Conservation (phyloP, 23 tunicate genomes). For the Diplosoma virens region DNA sequence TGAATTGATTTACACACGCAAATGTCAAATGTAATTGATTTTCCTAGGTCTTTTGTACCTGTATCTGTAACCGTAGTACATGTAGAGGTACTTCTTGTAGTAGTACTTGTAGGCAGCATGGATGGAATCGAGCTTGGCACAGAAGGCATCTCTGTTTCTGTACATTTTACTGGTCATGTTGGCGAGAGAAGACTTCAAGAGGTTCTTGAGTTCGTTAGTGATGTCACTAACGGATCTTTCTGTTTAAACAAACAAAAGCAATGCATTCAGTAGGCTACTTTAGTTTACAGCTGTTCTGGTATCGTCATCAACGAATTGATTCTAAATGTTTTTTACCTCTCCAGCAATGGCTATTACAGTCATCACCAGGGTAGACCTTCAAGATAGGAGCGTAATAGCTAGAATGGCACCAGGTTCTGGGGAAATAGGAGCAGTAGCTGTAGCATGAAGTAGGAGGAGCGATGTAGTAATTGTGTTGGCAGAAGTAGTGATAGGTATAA, state of each 20-base stretch:
- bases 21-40: no score
- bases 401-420: conserved; percentile 30
- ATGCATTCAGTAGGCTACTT: no score
- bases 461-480: conserved; percentile 8
- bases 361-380: conserved; percentile 35
- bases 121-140: not conserved
- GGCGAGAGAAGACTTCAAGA: not conserved
- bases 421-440: conserved; percentile 41
- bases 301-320: no score
- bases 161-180: not conserved
- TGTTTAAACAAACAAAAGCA: not conserved
- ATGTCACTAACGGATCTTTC: conserved; percentile 15
- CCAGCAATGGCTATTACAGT: no score
- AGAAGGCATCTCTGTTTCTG: conserved; percentile 1
- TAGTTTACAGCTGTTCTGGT: no score
- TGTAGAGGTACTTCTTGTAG: conserved; percentile 7
- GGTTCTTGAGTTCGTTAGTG: conserved; percentile 16
- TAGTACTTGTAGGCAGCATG: not conserved
- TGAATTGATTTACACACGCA: no score
- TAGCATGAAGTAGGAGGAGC: conserved; percentile 17
- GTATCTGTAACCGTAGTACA: conserved; percentile 13
- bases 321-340: no score
- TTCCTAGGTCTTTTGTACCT: no score
- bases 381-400: conserved; percentile 35
- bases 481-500: conserved; percentile 33